Evolutionary conservation across 2,797 vertebrate species (phyloP), one percentile per base, ranked within the genome.

Genomic region (Chanos chanos): DNA sequence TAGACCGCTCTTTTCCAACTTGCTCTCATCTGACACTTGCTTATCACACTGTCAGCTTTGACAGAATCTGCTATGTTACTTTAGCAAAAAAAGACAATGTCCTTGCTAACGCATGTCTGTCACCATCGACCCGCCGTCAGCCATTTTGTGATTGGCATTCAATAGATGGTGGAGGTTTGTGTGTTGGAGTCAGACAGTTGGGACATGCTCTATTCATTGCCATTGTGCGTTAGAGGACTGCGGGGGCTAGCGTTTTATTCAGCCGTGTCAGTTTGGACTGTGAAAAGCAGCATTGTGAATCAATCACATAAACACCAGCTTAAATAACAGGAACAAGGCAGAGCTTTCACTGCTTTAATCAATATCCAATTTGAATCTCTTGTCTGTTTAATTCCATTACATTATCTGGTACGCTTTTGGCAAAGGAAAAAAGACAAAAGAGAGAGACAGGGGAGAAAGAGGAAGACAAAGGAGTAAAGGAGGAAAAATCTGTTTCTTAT

Each of bases 321-420:
- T 78, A 75, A 86, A 72, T 56, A 64, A 75, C 64, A 58, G 54
- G 76, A 83, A 80, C 83, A n/a, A n/a, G n/a, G 81, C 77, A 74
- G 64, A 67, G 51, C 73, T 75, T 78, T 85, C 75, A 73, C 77
- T 76, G 76, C 78, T 63, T 72, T 77, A 81, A 86, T 89, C 87
- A 82, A 89, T 89, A 88, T 79, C 78, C 81, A 87, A 86, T 89
- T 84, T 86, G 78, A 85, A 86, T 86, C 82, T 81, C 76, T 87
- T 85, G 82, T 83, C 81, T 83, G 61, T 76, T 77, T 86, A 85
- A 87, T 88, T 83, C 57, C 60, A 71, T 75, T 78, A 84, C 80
- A 84, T 87, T 87, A 87, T 85, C 80, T 82, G 68, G 79, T 70
- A 72, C 73, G 77, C 71, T 84, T 82, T 85, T 77, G 73, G 77